Evolutionary conservation across 1,140 invertebrate species (phyloP), one percentile per base, ranked within the genome.

Genomic region (Dreissena rostriformis): DNA sequence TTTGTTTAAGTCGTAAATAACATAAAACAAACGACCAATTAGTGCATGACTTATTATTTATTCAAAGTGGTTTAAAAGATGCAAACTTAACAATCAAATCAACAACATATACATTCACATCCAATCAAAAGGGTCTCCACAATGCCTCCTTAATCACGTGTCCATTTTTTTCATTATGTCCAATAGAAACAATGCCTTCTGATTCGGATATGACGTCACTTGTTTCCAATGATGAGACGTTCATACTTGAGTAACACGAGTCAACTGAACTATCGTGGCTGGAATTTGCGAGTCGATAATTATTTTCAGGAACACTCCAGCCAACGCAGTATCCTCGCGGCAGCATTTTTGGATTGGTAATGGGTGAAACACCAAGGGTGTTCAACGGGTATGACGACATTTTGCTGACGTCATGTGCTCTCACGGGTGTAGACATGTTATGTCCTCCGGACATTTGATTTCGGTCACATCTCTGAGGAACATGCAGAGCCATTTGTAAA

Each of bases 341-440:
- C 4, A 5, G 11, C 22, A 39, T 8, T 2, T 8, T 39, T 39
- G 39, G 4, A 39, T 24, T 4, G 4, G 57, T n/a, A 12, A 61
- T 61, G 17, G 57, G 57, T 5, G 57, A 61, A 24, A 61, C 4
- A 19, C 12, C 57, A 4, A 12, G 57, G 11, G 22, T 61, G 17
- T 61, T 24, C 4, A 61, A 6, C 57, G 17, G 2, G 8, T 39
- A 39, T 39, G 57, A 6, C 57, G 57, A n/a, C 57, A 19, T n/a
- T 61, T 61, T 24, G 57, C 39, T 39, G 39, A 39, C 39, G 15
- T 55, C 65, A 57, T n/a, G 0, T 26, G 29, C 22, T 79, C 65
- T 70, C 12, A 68, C 11, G 29, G 77, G 77, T 0, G 77, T 79
- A 26, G 77, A 79, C 5, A 79, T 39, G 5, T 51, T 26, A 22